phyloP scores from a whole-genome alignment of 2,888 invertebrate species.

The Hypena proboscidalis region DNA sequence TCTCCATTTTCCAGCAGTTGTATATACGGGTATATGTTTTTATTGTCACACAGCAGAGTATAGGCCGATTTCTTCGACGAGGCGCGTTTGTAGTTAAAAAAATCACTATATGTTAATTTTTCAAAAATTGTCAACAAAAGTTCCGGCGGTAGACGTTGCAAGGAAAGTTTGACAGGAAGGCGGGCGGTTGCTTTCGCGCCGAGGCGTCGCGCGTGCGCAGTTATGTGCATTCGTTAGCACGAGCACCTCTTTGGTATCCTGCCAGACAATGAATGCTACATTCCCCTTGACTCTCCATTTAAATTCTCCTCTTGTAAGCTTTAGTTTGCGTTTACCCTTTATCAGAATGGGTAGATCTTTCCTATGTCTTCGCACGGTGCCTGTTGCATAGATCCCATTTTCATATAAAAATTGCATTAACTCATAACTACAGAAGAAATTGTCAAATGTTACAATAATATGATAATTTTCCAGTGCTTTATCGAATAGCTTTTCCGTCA shows the following conservation, averaged over 20 bases:
- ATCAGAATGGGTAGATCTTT: conserved; percentile 32
- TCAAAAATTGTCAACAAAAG: too few relatives aligned
- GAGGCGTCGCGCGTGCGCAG: too few relatives aligned
- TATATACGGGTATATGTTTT: too few relatives aligned
- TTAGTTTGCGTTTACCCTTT: conserved; percentile 27
- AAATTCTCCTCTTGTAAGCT: conserved; percentile 37
- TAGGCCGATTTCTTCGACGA: too few relatives aligned
- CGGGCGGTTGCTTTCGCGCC: too few relatives aligned
- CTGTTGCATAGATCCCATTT: conserved; percentile 9
- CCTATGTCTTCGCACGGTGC: conserved; percentile 20
- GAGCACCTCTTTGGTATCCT: conserved; percentile 42
- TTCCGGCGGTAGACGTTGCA: too few relatives aligned
- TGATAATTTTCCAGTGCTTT: conserved; percentile 5
- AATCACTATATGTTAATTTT: too few relatives aligned
- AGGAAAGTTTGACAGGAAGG: too few relatives aligned
- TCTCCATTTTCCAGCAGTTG: too few relatives aligned
- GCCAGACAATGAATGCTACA: conserved; percentile 41
- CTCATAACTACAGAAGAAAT: conserved; percentile 6
- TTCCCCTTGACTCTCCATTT: conserved; percentile 39
- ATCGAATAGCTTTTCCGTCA: conserved; percentile 2
- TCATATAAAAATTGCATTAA: conserved; percentile 3
- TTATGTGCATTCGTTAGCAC: conserved; percentile 40
- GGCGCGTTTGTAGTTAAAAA: too few relatives aligned
- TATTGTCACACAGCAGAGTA: too few relatives aligned
- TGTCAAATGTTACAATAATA: conserved; percentile 19